Evolutionary conservation across 2,113 vertebrate species (phyloP), one percentile per base, ranked within the genome.

Genomic region (Agelaius phoeniceus): DNA sequence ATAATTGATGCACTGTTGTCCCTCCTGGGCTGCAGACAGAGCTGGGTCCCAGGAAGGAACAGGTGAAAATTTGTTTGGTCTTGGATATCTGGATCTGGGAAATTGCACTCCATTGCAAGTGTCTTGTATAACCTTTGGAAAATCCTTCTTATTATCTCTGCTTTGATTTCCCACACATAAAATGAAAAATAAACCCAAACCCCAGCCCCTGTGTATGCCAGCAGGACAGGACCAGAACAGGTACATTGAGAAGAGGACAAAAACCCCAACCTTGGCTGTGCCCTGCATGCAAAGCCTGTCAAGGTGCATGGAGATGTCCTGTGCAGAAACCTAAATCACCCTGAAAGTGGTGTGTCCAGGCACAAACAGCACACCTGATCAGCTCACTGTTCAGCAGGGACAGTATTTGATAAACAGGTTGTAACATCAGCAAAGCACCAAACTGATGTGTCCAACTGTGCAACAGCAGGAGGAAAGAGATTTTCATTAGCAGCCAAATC

Each of bases 151-250:
- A 39, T 71, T 39, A 27, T 44, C 21, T 58, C 54, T 93, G 49
- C 48, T 80, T 85, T 0, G 0, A 54, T 82, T 75, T n/a, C 44
- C 43, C 27, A 27, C 22, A 17, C 0, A 12, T 59, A 27, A 67
- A 83, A 75, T 24, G 7, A 73, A 43, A 37, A 11, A 66, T n/a
- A 46, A 5, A 3, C 18, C 20, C 33, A 58, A 49, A 11, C 3
- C 4, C 17, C 20, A 67, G 57, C 17, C 6, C 26, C 44, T 59
- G 11, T 49, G 18, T n/a, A 19, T 6, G 1, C 35, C 23, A 58
- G 24, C 16, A 49, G 41, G 31, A 59, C 49, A 30, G 58, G 23
- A 48, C 15, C 18, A 48, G 23, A 67, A 63, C 30, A 69, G 33
- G 20, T 39, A 31, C 16, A 21, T 16, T 55, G 57, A 58, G 51